Evolutionary conservation across 2,113 vertebrate genomes (phyloP).

Genomic region (Vidua macroura): DNA sequence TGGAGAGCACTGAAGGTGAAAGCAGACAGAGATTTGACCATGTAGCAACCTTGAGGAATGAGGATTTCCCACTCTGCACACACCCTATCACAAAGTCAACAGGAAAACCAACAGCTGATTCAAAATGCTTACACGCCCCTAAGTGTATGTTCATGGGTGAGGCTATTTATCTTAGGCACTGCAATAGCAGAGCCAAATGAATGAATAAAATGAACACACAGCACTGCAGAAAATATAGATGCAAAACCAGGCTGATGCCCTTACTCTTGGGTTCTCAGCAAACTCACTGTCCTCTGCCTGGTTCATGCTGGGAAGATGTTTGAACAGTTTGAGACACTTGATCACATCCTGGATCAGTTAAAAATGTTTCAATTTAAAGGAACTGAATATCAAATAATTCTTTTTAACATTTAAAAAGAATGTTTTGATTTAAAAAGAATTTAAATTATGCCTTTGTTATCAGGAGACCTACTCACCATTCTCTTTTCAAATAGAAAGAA

Average conservation of each 20-base stretch:
- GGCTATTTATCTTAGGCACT: not conserved
- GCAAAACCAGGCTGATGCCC: not conserved
- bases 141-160: not conserved
- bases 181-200: not conserved
- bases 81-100: constrained; percentile 24
- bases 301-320: not conserved
- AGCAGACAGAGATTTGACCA: not conserved
- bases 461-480: not conserved
- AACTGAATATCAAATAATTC: not conserved
- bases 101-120: constrained; percentile 22
- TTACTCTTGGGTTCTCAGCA: not conserved
- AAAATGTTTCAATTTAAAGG: not conserved
- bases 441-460: not conserved
- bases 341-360: not conserved
- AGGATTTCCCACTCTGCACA: constrained; percentile 23
- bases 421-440: not conserved
- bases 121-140: not conserved
- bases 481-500: not conserved
- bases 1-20: constrained; percentile 2
- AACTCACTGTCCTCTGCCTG: not conserved
- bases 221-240: not conserved
- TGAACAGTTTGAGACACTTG: not conserved
- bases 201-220: not conserved
- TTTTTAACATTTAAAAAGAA: not conserved
- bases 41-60: not conserved